Conservation (phyloP, 2,797 vertebrate species). For the Ctenosaura bakeri region DNA sequence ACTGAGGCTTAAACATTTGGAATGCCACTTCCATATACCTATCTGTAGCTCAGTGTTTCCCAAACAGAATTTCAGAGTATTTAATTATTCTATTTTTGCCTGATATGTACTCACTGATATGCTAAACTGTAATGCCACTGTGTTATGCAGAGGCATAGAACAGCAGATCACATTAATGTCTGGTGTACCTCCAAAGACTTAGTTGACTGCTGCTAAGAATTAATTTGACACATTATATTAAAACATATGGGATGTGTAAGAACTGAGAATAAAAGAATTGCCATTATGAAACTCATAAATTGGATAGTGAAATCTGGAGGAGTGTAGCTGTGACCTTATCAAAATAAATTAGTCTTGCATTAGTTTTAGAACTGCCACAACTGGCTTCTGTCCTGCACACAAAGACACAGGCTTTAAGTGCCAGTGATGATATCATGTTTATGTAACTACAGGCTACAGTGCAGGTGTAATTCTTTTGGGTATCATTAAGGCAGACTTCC, state of each 20-base stretch:
- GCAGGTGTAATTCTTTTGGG: conserved; percentile 6
- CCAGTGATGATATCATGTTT: neutral
- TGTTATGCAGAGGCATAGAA: neutral
- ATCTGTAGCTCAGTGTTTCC: neutral
- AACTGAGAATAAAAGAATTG: conserved; percentile 28
- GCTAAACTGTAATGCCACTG: conserved; percentile 4
- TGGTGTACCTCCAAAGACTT: conserved; percentile 27
- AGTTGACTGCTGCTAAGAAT: conserved; percentile 54
- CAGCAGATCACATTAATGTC: neutral
- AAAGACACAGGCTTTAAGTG: neutral
- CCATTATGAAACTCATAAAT: neutral
- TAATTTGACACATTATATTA: conserved; percentile 56
- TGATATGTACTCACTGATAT: neutral
- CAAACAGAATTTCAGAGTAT: conserved; percentile 21
- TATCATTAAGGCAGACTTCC: neutral
- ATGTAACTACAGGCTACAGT: neutral
- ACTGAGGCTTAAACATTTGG: neutral
- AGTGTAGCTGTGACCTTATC: conserved; percentile 1
- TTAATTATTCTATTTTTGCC: neutral
- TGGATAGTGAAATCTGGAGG: neutral
- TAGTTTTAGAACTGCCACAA: neutral
- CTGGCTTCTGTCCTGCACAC: neutral
- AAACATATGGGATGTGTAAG: conserved; percentile 34
- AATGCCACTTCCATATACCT: neutral
- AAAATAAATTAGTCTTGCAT: neutral